A percentile compares a stretch with the other conserved stretches of the same genome.
Conservation (phyloP, 2,797 vertebrate genomes). For the Poecilia wingei region DNA sequence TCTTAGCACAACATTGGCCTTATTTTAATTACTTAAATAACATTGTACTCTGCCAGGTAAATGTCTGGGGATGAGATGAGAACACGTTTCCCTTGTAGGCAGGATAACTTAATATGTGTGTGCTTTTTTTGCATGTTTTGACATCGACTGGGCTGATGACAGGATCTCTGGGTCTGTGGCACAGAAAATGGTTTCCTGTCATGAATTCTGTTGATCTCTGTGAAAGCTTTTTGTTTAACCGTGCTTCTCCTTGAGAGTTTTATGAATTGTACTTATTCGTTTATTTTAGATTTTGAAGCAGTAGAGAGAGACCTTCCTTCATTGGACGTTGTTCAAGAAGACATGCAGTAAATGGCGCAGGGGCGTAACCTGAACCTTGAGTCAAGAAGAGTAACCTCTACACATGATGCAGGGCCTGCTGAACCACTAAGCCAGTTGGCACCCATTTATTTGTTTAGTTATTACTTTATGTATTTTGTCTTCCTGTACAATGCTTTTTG, state of each 20-base stretch:
- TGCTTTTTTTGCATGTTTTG: slow-evolving; percentile 7
- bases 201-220: not conserved
- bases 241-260: not conserved
- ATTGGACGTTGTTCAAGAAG: not conserved
- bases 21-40: slow-evolving; percentile 24
- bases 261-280: not conserved
- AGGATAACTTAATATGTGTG: not conserved
- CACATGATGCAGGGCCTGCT: not conserved
- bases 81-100: not conserved
- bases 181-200: not conserved
- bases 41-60: slow-evolving; percentile 8
- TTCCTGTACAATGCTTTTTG: not conserved
- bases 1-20: not conserved
- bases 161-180: not conserved
- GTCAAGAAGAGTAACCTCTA: not conserved
- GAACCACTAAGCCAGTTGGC: not conserved
- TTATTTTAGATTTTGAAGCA: not conserved
- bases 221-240: not conserved
- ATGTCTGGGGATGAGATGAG: not conserved
- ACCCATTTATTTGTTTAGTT: not conserved
- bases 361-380: not conserved
- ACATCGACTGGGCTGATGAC: not conserved
- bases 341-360: not conserved
- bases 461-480: not conserved
- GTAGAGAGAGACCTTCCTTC: not conserved